Evolutionary conservation across 2,113 vertebrate species (phyloP), one percentile per base, ranked within the genome.

Genomic region (Notothenia coriiceps): DNA sequence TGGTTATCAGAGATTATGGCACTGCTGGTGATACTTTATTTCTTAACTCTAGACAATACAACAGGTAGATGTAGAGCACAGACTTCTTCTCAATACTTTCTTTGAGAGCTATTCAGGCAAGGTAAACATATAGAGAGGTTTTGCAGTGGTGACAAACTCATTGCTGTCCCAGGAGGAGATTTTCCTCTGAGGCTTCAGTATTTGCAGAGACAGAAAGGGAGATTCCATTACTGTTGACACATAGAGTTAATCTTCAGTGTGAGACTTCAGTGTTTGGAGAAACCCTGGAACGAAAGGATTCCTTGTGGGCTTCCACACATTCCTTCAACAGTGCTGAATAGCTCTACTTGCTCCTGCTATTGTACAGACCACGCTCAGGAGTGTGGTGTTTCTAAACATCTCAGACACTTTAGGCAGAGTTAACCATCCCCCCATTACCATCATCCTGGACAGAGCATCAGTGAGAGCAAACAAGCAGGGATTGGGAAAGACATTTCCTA

Each of bases 241-340:
- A 75, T 63, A 77, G 83, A 89, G 86, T 94, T 94, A 91, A 92
- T 94, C 87, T 91, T 91, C 80, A 86, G 82, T 82, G 82, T 85
- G 88, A 82, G 79, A 82, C 75, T 85, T 74, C 73, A 80, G 82
- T 95, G 94, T 95, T 95, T 96, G 94, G 91, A 91, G 92, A 94
- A 91, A 92, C 46, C 46, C 76, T 88, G 91, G 90, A 94, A 94
- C 89, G 83, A 87, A 86, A 88, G 80, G 92, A 94, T 93, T 92
- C 93, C 88, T 94, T 87, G 79, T 82, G 86, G 89, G 88, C 92
- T 95, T 94, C 91, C 82, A 84, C 88, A 86, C 93, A 96, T 95
- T 95, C 95, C 93, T 94, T 46, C 44, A 65, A n/a, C 75, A 54
- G 81, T 66, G 84, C 88, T 87, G 88, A 94, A 89, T 85, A 88